phyloP scores from a whole-genome alignment of 2,113 vertebrate genomes.

The Monopterus albus region DNA sequence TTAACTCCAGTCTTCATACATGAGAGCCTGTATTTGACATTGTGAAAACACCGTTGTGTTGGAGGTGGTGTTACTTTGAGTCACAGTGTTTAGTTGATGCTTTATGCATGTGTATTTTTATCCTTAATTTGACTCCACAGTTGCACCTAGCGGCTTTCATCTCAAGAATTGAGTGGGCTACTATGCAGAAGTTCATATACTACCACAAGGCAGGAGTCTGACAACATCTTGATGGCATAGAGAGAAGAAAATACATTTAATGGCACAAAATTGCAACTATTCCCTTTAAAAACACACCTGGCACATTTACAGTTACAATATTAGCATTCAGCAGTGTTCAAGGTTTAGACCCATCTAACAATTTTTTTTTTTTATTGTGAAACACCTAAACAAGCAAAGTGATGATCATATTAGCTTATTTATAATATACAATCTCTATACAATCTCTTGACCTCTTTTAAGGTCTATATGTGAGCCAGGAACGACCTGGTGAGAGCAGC shows the following conservation, averaged over 20 bases:
- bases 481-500: constrained; percentile 61
- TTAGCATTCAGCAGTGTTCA: constrained; percentile 29
- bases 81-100: constrained; percentile 27
- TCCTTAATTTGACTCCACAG: constrained; percentile 20
- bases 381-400: constrained; percentile 41
- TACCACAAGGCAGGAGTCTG: neutral
- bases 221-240: constrained; percentile 16
- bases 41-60: neutral
- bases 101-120: constrained; percentile 48
- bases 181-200: neutral
- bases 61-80: constrained; percentile 33
- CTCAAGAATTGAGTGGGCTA: neutral
- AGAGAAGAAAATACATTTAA: constrained; percentile 2
- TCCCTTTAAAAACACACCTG: constrained; percentile 19
- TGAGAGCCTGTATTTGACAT: constrained; percentile 6
- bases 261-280: constrained; percentile 21
- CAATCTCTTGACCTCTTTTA: constrained; percentile 44
- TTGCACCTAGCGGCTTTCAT: neutral
- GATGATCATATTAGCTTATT: constrained; percentile 48
- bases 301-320: constrained; percentile 19
- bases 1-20: constrained; percentile 23
- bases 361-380: constrained; percentile 3
- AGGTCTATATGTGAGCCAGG: constrained; percentile 37
- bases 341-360: constrained; percentile 14
- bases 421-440: constrained; percentile 38